Percentiles rank a stretch among this genome's conserved stretches.
phyloP scores from a whole-genome alignment of 2,113 vertebrate species.

The Tamias sibiricus region DNA sequence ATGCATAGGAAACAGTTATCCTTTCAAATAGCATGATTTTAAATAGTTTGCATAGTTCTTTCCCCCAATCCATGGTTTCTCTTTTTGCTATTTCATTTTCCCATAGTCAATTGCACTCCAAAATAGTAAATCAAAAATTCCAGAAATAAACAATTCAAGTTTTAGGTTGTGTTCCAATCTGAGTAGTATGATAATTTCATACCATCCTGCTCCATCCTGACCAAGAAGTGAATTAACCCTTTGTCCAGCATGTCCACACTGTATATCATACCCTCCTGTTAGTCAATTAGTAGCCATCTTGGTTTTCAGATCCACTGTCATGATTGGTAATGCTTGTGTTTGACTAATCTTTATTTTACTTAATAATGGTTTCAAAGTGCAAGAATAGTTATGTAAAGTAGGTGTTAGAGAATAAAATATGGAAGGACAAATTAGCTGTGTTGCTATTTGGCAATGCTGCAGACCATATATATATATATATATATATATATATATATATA shows the following conservation, averaged over 20 bases:
- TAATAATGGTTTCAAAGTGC: neutral
- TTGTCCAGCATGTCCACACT: neutral
- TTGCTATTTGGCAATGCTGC: neutral
- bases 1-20: conserved; percentile 12
- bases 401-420: neutral
- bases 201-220: neutral
- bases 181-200: neutral
- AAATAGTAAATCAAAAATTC: neutral
- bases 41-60: neutral
- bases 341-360: neutral
- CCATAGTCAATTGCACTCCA: neutral
- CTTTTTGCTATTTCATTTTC: neutral
- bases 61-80: neutral
- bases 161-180: neutral
- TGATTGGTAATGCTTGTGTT: neutral
- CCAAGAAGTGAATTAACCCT: neutral
- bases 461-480: too few relatives aligned
- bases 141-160: neutral
- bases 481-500: too few relatives aligned
- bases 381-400: neutral
- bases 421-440: neutral
- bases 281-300: neutral
- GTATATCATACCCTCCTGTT: too few relatives aligned
- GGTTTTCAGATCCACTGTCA: neutral
- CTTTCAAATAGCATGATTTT: conserved; percentile 19